These are phyloP conservation scores for Halcyon chelicuti DNA, from an alignment of 2,797 vertebrate genomes.

Conservation along the genomic window DNA sequence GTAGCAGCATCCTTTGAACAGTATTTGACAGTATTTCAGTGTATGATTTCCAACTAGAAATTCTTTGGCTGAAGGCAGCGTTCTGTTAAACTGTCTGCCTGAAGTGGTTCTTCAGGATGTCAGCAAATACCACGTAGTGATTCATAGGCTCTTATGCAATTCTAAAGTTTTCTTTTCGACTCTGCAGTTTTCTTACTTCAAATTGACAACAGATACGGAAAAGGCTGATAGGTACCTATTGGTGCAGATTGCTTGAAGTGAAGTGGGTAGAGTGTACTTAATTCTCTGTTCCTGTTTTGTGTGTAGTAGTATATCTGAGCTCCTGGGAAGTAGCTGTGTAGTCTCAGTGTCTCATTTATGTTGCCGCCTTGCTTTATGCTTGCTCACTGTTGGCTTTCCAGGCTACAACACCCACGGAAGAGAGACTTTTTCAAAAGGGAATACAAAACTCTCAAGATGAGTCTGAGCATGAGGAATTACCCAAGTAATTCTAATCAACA, in stretches of 20 bases:
- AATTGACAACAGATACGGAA: background rate
- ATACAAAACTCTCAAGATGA: background rate
- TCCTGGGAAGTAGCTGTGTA: background rate
- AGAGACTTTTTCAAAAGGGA: background rate
- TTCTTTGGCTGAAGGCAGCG: background rate
- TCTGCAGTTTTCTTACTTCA: background rate
- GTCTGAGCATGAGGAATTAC: background rate
- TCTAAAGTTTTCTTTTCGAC: background rate
- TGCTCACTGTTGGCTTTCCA: background rate
- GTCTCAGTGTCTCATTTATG: background rate
- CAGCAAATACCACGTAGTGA: background rate
- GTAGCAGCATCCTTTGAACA: background rate
- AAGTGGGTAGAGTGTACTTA: background rate
- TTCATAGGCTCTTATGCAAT: background rate
- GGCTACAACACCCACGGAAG: background rate
- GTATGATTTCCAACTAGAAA: background rate
- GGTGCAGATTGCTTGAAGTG: background rate
- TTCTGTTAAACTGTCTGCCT: background rate
- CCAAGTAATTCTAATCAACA: background rate
- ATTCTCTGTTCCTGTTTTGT: background rate
- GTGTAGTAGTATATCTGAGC: background rate
- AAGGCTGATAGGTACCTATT: background rate
- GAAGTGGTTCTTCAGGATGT: background rate
- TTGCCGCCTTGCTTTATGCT: background rate
- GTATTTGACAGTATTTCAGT: background rate